Conservation (phyloP, 2,113 vertebrate genomes). For the Pseudopodoces humilis region DNA sequence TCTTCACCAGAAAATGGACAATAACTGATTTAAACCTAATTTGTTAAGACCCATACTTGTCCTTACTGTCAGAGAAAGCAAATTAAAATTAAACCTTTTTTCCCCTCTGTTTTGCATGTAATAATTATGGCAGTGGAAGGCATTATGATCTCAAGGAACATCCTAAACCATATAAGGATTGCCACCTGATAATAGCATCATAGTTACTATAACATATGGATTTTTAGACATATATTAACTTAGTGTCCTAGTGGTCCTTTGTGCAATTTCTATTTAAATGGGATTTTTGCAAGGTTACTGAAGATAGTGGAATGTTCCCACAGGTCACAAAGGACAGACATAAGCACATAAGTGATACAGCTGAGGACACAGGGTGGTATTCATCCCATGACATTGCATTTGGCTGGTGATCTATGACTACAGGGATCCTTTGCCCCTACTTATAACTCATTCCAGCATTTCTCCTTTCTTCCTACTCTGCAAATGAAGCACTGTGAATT, state of each 20-base stretch:
- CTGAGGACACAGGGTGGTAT: background rate
- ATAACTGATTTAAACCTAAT: background rate
- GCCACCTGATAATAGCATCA: background rate
- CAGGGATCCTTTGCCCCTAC: background rate
- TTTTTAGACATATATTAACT: background rate
- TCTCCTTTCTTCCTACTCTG: conserved; percentile 7
- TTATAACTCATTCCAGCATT: conserved; percentile 34
- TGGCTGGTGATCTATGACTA: conserved; percentile 33
- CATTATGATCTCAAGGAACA: background rate
- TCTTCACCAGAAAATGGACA: background rate
- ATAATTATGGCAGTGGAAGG: background rate
- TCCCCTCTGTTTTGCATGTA: background rate
- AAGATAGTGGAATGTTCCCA: background rate
- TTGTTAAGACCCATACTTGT: background rate
- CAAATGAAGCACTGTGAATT: background rate
- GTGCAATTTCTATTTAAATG: background rate
- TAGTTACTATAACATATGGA: background rate
- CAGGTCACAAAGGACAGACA: background rate
- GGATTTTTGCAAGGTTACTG: background rate
- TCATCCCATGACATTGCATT: background rate
- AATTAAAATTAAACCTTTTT: background rate
- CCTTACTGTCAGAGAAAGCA: background rate
- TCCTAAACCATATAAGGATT: background rate
- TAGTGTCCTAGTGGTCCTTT: background rate
- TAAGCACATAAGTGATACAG: background rate